phyloP scores from a whole-genome alignment of 2,113 vertebrate genomes.

The Mustela lutreola region DNA sequence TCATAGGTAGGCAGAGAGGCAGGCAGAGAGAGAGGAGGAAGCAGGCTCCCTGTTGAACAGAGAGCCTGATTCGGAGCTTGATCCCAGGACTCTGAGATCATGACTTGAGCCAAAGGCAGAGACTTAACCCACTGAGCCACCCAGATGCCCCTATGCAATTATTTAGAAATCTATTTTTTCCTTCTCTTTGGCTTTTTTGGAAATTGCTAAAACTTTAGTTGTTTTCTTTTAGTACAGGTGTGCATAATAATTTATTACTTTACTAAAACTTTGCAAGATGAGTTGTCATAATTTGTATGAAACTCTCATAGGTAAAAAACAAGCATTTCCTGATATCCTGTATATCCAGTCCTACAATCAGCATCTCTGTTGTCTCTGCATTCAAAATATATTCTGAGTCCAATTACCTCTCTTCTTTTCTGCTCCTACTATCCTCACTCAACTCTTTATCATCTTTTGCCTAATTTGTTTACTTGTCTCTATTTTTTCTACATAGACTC shows the following conservation, averaged over 20 bases:
- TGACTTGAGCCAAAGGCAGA: too few species aligned
- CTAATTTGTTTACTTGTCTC: not conserved
- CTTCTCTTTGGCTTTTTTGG: not conserved
- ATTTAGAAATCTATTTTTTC: slow-evolving; percentile 20
- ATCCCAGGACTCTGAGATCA: too few species aligned
- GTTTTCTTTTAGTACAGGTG: not conserved
- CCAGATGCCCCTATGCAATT: not conserved
- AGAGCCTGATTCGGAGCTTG: too few species aligned
- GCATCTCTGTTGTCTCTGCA: not conserved
- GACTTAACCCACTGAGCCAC: too few species aligned
- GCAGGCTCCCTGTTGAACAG: too few species aligned
- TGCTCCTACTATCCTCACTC: not conserved
- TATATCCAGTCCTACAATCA: not conserved
- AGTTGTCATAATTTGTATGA: not conserved
- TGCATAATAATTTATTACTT: not conserved
- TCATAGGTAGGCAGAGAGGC: too few species aligned
- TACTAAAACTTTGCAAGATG: not conserved
- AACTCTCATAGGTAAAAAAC: not conserved
- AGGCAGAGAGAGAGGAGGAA: too few species aligned
- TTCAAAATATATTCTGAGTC: not conserved
- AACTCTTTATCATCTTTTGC: not conserved
- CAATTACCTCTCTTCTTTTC: not conserved
- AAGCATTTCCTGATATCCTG: not conserved
- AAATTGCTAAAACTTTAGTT: not conserved
- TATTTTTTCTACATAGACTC: not conserved